phyloP scores from a whole-genome alignment of 1,140 invertebrate genomes.

The Branchinecta lynchi region DNA sequence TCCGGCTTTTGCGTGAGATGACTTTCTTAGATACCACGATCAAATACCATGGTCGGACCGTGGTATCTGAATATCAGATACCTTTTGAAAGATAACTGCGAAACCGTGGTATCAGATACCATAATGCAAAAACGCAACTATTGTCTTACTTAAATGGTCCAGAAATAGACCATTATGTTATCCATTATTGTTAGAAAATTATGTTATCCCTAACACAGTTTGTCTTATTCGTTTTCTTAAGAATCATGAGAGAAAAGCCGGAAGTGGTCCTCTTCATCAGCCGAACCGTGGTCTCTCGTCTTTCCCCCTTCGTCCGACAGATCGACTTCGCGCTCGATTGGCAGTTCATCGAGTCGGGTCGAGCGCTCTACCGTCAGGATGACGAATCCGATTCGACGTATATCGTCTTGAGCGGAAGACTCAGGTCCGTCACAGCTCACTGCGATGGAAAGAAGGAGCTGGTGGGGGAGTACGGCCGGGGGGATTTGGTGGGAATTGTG shows the following conservation, averaged over 20 bases:
- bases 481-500: slow-evolving; percentile 91
- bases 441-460: slow-evolving; percentile 88
- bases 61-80: too few species aligned
- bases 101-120: too few species aligned
- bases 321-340: slow-evolving; percentile 98
- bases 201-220: too few species aligned
- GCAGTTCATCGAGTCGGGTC: slow-evolving; percentile 88
- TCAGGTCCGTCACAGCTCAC: slow-evolving; percentile 85
- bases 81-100: too few species aligned
- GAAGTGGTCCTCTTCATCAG: slow-evolving; percentile 81
- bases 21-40: too few species aligned
- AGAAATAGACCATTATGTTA: too few species aligned
- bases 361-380: slow-evolving; percentile 87
- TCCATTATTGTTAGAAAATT: too few species aligned
- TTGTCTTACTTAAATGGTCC: too few species aligned
- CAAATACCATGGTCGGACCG: too few species aligned
- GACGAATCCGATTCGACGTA: slow-evolving; percentile 90
- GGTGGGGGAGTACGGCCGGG: slow-evolving; percentile 93
- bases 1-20: too few species aligned
- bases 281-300: slow-evolving; percentile 70
- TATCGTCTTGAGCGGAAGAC: slow-evolving; percentile 88
- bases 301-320: slow-evolving; percentile 93
- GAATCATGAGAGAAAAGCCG: slow-evolving; percentile 72
- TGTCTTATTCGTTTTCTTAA: too few species aligned
- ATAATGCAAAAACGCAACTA: too few species aligned